Base-by-base conservation (phyloP, 2,797 vertebrate genomes). In the Poecilia picta region DNA sequence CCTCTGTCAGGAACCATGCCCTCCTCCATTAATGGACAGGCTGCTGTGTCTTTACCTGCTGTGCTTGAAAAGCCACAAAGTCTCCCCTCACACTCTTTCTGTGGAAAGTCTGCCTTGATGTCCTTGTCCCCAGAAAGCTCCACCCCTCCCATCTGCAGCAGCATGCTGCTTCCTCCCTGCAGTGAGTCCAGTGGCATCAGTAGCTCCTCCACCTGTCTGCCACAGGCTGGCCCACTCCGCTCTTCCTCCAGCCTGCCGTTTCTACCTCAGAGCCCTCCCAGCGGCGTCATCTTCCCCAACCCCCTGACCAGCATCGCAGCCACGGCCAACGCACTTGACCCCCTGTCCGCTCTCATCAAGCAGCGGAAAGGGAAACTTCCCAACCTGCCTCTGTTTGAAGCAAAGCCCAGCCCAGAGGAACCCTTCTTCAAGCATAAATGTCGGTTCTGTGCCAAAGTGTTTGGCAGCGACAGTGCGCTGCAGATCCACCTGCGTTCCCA, bases 351-450 rank as follows among this genome's bases (percentile, higher is more conserved):
- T 79, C 96, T 99, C 86, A 97, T 98, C 96, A 99, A 98, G 93
- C 97, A 98, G 85, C 96, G 97, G 89, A 99, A 98, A 90, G 96
- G 96, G 85, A 99, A 98, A 85, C 96, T 97, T 83, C 96, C 97
- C 6, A 97, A 96, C 2, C 94, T 97, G 89, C 97, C 97, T 8
- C 95, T 97, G 89, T 98, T 98, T 86, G 98, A 99, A 81, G 95
- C 96, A 71, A 98, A 98, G 95, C 96, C 97, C 77, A 95, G 95
- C 84, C 96, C 97, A 0, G 98, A 98, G 92, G 98, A 99, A 91
- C 97, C 97, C 55, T 99, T 99, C 95, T 99, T 99, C 91, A 99
- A 99, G 93, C 98, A 99, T 89, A 99, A 99, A 95, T 99, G 98
- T 90, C 94, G 98, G 81, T 99, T 99, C 95, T 99, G 98, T 93